A percentile compares a stretch with the other conserved stretches of the same genome.
phyloP scores from a whole-genome alignment of 1,140 invertebrate genomes.

The Dermatophagoides farinae region DNA sequence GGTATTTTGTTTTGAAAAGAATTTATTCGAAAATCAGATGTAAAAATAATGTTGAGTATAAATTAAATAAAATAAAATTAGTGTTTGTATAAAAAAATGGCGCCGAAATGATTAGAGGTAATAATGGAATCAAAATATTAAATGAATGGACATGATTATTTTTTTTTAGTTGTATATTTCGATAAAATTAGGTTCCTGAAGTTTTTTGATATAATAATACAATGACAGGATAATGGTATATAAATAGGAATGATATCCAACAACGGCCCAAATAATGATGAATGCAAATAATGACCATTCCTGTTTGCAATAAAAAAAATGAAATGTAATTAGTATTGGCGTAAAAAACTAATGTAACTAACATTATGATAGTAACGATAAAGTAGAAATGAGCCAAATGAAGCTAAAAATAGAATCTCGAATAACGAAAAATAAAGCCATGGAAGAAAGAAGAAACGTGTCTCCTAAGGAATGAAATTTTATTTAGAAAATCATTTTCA shows the following conservation, averaged over 20 bases:
- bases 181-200: conserved; percentile 16
- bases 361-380: conserved; percentile 16
- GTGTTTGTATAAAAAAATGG: not conserved
- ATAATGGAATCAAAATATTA: not conserved
- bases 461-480: conserved; percentile 9
- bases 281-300: conserved; percentile 12
- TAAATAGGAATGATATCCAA: conserved; percentile 12
- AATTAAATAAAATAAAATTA: too few species aligned
- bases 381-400: conserved; percentile 9
- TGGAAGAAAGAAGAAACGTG: conserved; percentile 13
- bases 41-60: too few species aligned
- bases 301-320: conserved; percentile 1
- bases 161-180: conserved; percentile 6
- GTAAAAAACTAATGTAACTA: not conserved
- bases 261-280: conserved; percentile 1
- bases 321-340: not conserved
- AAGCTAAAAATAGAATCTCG: conserved; percentile 8
- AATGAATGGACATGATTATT: not conserved
- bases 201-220: conserved; percentile 13
- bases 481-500: not conserved
- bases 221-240: conserved; percentile 13
- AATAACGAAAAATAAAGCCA: conserved; percentile 10
- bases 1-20: too few species aligned
- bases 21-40: too few species aligned
- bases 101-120: not conserved